phyloP scores from a whole-genome alignment of 2,797 vertebrate species.

The Manis pentadactyla region DNA sequence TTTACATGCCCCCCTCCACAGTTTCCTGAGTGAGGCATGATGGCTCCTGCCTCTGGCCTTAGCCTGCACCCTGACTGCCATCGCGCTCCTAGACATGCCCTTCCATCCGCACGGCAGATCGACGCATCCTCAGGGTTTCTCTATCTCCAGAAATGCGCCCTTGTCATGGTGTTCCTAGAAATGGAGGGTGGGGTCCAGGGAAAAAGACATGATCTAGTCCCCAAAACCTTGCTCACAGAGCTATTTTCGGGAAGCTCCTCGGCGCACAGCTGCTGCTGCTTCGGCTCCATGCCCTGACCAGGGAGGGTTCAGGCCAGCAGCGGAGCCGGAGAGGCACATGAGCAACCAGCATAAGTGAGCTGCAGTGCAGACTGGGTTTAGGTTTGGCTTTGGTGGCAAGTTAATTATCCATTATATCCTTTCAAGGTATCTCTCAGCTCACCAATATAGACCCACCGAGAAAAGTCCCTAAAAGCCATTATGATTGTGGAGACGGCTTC shows the following conservation, averaged over 20 bases:
- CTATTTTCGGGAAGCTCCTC: not conserved
- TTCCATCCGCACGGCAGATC: not conserved
- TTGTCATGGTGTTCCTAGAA: not conserved
- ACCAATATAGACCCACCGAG: slow-evolving; percentile 91
- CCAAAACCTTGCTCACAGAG: not conserved
- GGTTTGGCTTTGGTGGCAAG: not conserved
- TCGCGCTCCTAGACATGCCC: not conserved
- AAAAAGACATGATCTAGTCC: not conserved
- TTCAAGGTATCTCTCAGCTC: slow-evolving; percentile 92
- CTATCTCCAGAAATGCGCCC: not conserved
- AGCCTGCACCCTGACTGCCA: not conserved
- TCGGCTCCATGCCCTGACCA: not conserved
- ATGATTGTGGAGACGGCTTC: slow-evolving; percentile 96
- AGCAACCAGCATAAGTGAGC: not conserved
- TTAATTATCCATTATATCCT: not conserved
- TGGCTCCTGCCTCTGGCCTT: not conserved
- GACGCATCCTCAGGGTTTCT: not conserved
- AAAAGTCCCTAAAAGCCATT: slow-evolving; percentile 91
- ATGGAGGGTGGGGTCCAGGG: not conserved
- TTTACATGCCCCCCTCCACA: not conserved
- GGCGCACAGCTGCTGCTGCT: not conserved
- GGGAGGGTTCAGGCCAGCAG: not conserved
- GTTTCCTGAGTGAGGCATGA: not conserved
- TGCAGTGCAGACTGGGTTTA: not conserved
- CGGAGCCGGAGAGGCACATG: not conserved